A percentile compares a stretch with the other conserved stretches of the same genome.
Conservation (phyloP, 1,140 invertebrate species). For the Platyscapa corneri region DNA sequence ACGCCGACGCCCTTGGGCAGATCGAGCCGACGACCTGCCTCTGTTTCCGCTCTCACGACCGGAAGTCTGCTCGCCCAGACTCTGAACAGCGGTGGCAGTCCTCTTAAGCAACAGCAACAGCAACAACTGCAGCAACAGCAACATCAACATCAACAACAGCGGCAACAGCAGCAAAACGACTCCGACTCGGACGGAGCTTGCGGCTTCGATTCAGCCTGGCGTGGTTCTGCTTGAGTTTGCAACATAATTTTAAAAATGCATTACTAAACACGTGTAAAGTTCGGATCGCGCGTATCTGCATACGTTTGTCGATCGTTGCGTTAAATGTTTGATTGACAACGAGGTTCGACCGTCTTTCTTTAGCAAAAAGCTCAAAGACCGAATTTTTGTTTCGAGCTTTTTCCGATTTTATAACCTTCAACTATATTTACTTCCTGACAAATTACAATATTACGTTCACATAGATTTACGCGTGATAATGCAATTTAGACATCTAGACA, state of each 20-base stretch:
- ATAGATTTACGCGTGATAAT: too few relatives aligned
- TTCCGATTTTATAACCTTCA: too few relatives aligned
- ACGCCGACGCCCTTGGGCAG: constrained; percentile 64
- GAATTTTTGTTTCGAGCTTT: too few relatives aligned
- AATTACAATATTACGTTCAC: too few relatives aligned
- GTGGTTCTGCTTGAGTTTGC: constrained; percentile 55
- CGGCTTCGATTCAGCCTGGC: constrained; percentile 85
- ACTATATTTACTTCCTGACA: too few relatives aligned
- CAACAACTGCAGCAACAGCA: background rate
- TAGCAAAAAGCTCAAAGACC: too few relatives aligned
- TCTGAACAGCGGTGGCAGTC: constrained; percentile 60
- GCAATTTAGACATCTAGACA: too few relatives aligned
- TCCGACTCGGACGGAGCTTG: constrained; percentile 88
- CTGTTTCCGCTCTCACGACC: constrained; percentile 76
- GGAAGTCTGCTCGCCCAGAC: constrained; percentile 61
- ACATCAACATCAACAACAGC: background rate
- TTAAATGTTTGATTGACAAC: too few relatives aligned
- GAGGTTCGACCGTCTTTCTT: too few relatives aligned
- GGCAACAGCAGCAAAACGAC: constrained; percentile 72
- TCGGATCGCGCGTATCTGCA: too few relatives aligned
- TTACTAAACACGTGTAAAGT: background rate
- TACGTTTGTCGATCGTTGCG: too few relatives aligned
- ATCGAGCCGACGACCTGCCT: constrained; percentile 57
- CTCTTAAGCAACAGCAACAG: constrained; percentile 71
- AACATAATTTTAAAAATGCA: background rate